Evolutionary conservation across 35 echinoderm and acorn worm species (phyloP).

Genomic region (Eucidaris tribuloides): DNA sequence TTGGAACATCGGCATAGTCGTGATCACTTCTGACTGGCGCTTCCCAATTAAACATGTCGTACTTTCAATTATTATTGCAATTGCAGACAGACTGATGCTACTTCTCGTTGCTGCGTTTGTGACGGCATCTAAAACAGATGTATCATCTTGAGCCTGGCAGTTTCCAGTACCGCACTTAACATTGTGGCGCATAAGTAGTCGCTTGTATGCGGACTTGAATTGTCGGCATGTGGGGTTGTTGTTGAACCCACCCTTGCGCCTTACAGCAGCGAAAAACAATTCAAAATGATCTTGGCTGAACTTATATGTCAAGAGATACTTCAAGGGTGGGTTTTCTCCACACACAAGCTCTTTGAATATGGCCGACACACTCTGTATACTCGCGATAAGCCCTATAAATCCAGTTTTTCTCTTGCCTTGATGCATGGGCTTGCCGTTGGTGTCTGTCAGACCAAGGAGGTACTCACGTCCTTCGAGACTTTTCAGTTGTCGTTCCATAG

Average conservation of each 20-base stretch:
- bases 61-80: background rate
- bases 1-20: background rate
- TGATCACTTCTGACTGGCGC: background rate
- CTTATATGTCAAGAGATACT: slow-evolving; percentile 18
- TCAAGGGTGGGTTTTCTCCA: background rate
- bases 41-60: background rate
- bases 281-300: slow-evolving; percentile 1
- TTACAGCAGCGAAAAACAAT: background rate
- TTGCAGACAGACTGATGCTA: background rate
- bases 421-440: background rate
- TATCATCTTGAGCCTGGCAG: background rate
- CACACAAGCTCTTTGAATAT: background rate
- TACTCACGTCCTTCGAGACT: background rate
- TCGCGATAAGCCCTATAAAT: background rate
- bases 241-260: background rate
- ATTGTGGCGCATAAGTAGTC: background rate
- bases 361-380: background rate
- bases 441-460: background rate
- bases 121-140: background rate
- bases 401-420: background rate
- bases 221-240: background rate
- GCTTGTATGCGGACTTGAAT: slow-evolving; percentile 14
- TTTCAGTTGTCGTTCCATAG: background rate
- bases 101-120: background rate
- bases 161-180: background rate